phyloP scores from a whole-genome alignment of 2,797 vertebrate species.

The Neomorphus geoffroyi region DNA sequence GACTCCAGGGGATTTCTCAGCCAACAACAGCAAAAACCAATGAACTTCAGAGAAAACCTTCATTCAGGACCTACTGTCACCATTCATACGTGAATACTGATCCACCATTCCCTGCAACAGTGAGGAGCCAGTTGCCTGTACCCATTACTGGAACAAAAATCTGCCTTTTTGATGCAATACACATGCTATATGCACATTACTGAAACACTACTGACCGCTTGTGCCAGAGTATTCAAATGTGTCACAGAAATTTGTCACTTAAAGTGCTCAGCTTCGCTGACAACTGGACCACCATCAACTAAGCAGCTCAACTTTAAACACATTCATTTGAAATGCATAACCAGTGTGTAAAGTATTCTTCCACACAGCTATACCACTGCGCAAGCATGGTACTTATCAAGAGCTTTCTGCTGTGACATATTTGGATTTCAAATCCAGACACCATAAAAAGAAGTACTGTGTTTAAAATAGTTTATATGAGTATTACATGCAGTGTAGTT shows the following conservation, averaged over 20 bases:
- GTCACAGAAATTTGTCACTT: not conserved
- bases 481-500: not conserved
- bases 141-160: accelerated
- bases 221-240: not conserved
- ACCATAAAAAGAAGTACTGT: not conserved
- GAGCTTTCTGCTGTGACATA: not conserved
- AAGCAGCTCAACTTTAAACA: not conserved
- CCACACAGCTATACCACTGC: not conserved
- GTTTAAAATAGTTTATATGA: not conserved
- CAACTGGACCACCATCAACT: not conserved
- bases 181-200: not conserved
- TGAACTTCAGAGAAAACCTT: not conserved
- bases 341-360: not conserved
- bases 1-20: not conserved
- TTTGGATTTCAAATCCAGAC: not conserved
- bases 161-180: not conserved
- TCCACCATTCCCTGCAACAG: not conserved
- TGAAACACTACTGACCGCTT: not conserved
- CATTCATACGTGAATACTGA: not conserved
- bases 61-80: not conserved
- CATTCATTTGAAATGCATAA: not conserved
- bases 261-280: not conserved
- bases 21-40: not conserved
- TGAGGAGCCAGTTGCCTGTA: not conserved
- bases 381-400: not conserved